A percentile compares a stretch with the other conserved stretches of the same genome.
Conservation (phyloP, 2,113 vertebrate species). For the Archocentrus centrarchus region DNA sequence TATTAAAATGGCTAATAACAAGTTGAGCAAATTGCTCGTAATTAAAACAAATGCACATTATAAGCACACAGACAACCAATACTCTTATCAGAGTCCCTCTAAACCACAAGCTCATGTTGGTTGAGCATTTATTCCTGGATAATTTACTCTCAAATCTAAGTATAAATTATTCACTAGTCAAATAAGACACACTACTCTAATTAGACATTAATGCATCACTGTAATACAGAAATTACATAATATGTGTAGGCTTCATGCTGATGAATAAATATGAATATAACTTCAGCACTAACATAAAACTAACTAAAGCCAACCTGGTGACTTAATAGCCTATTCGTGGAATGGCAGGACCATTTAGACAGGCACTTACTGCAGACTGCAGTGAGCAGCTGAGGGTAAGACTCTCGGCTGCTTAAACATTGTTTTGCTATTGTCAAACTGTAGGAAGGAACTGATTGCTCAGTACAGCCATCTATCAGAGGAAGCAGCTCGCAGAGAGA, state of each 20-base stretch:
- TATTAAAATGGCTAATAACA: no score
- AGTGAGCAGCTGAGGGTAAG: background rate
- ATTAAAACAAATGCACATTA: background rate
- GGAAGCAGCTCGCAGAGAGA: slow-evolving; percentile 90
- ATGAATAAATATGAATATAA: background rate
- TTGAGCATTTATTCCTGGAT: slow-evolving; percentile 10
- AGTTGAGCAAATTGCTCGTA: background rate
- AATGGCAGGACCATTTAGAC: background rate
- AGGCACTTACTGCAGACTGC: background rate
- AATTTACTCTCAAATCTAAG: slow-evolving; percentile 9
- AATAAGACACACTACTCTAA: background rate
- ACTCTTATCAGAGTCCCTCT: background rate
- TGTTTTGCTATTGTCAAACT: slow-evolving; percentile 14
- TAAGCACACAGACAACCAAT: background rate
- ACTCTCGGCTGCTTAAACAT: background rate
- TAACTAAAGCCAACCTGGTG: background rate
- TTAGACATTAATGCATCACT: background rate
- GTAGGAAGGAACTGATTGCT: slow-evolving; percentile 92
- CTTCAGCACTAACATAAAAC: background rate
- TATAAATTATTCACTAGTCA: slow-evolving; percentile 21
- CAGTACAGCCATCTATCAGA: slow-evolving; percentile 92
- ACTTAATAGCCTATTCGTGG: background rate
- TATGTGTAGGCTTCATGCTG: background rate
- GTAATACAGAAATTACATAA: background rate
- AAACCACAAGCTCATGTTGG: background rate